Base-by-base conservation (phyloP, 2,113 vertebrate species). In the Bufo bufo region DNA sequence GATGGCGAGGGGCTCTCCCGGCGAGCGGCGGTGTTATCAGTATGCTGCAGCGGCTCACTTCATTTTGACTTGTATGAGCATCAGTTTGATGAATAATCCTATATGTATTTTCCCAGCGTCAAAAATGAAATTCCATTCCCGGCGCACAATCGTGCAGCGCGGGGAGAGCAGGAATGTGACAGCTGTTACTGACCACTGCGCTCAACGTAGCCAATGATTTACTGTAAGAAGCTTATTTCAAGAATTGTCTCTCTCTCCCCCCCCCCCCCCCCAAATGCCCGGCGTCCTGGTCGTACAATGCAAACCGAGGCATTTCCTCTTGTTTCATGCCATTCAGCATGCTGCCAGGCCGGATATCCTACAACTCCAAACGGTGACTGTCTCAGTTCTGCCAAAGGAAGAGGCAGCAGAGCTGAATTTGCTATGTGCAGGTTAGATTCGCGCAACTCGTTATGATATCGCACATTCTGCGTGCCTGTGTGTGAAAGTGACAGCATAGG, bases 201-300 rank as follows among this genome's bases (percentile, higher is more conserved):
- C 49, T 77, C 47, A 77, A 74, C 77, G 59, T 71, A 65, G 81
- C 87, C 87, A 88, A 84, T 83, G 87, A 84, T 77, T 88, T 84
- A 88, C 47, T 52, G 82, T 84, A 84, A 88, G 87, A 66, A 88
- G 87, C 87, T 88, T 88, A 88, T 84, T 88, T 84, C 82, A 88
- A 88, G 87, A 88, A 88, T 84, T 84, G 81, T 83, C 71, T 88
- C 77, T 88, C 71, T 71, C 20, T 58, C n/a, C n/a, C n/a, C 33
- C 33, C 33, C 33, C 33, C 33, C 33, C 33, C 33, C 56, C 75
- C 59, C 87, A 77, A 88, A 88, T 83, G 81, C 87, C 71, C 61
- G 49, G 71, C 54, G 49, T 23, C 54, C 77, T 82, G 86, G 52
- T 52, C n/a, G 56, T 52, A 56, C 87, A 19, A 12, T n/a, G 72